Conservation (phyloP, 2,888 invertebrate genomes). For the Pseudococcus longispinus region DNA sequence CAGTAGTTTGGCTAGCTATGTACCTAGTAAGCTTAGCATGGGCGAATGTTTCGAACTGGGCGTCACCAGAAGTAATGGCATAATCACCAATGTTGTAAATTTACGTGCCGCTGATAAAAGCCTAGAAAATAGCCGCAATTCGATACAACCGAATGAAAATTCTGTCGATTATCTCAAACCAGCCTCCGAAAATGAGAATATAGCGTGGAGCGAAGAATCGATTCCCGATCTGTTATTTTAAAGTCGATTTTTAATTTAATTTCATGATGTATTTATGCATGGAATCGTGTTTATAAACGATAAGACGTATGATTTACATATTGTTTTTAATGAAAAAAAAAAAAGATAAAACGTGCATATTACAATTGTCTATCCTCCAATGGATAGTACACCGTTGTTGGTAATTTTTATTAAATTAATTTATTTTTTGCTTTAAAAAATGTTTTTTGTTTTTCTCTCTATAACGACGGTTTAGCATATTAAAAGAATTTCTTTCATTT, state of each 20-base stretch:
- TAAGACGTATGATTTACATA: neutral
- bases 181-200: constrained; percentile 59
- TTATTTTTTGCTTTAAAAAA: neutral
- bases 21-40: constrained; percentile 76
- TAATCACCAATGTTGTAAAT: constrained; percentile 26
- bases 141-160: constrained; percentile 8
- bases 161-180: constrained; percentile 50
- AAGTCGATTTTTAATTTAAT: constrained; percentile 43
- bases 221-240: constrained; percentile 63
- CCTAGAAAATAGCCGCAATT: constrained; percentile 1
- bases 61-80: constrained; percentile 68
- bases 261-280: neutral
- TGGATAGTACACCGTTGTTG: neutral
- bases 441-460: neutral
- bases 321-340: neutral
- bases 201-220: constrained; percentile 63
- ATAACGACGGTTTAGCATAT: neutral
- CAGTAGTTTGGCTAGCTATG: constrained; percentile 75
- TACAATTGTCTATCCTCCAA: neutral
- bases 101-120: constrained; percentile 20
- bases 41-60: constrained; percentile 78
- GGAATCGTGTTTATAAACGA: neutral
- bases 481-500: neutral
- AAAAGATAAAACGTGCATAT: neutral
- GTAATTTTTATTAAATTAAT: neutral